phyloP scores from a whole-genome alignment of 2,113 vertebrate species.

The Balaenoptera acutorostrata region DNA sequence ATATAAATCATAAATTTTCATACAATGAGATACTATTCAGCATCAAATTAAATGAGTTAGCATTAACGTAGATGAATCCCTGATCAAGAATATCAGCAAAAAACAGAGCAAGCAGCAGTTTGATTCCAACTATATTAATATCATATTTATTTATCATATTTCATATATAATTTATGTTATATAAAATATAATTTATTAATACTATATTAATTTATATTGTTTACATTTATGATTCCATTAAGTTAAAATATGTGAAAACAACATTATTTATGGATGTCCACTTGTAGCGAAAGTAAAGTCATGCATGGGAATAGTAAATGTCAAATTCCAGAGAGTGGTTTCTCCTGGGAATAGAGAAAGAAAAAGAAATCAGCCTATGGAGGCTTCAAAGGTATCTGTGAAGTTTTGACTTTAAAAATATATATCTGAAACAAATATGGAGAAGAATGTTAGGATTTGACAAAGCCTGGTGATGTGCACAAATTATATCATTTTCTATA shows the following conservation, averaged over 20 bases:
- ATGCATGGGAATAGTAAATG: background rate
- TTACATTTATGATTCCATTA: background rate
- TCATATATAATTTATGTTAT: background rate
- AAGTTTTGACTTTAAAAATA: background rate
- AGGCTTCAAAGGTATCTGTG: background rate
- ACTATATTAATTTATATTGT: background rate
- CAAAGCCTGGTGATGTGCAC: background rate
- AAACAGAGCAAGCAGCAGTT: background rate
- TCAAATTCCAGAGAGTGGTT: background rate
- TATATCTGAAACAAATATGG: background rate
- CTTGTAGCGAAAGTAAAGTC: background rate
- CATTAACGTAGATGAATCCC: background rate
- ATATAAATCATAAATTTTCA: background rate
- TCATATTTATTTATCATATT: background rate
- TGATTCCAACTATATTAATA: background rate
- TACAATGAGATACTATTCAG: background rate
- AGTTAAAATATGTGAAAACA: background rate
- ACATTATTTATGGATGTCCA: background rate
- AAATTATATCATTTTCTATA: background rate
- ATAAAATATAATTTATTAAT: background rate
- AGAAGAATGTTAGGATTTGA: background rate
- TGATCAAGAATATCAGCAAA: background rate
- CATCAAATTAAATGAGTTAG: background rate
- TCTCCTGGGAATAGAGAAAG: background rate
- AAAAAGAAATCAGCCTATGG: background rate